Evolutionary conservation across 2,113 vertebrate genomes (phyloP).

Genomic region (Corapipo altera): DNA sequence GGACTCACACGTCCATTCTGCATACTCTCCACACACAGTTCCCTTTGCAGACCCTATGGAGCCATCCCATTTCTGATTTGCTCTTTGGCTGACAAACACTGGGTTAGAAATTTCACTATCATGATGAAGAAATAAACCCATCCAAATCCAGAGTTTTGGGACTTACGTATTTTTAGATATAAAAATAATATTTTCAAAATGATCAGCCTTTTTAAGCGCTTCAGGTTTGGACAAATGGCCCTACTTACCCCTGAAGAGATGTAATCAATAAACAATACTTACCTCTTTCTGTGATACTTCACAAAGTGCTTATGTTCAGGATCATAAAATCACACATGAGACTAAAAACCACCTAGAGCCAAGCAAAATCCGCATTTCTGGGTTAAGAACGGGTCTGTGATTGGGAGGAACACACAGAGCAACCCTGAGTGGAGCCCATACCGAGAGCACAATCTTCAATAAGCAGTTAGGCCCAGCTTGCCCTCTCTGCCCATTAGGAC

Average conservation of each 20-base stretch:
- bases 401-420: background rate
- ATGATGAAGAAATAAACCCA: background rate
- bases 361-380: background rate
- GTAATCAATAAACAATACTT: background rate
- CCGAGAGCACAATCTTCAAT: background rate
- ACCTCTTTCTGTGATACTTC: background rate
- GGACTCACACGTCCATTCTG: accelerated
- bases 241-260: background rate
- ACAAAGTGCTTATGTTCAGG: background rate
- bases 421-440: background rate
- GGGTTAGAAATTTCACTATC: background rate
- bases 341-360: background rate
- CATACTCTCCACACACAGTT: background rate
- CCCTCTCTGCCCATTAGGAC: background rate
- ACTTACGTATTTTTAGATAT: background rate
- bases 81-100: background rate
- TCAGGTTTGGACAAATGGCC: background rate
- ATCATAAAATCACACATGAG: background rate
- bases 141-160: background rate
- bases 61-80: background rate
- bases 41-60: background rate
- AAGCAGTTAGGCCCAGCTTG: background rate
- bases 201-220: background rate
- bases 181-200: background rate
- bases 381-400: background rate